phyloP scores from a whole-genome alignment of 2,113 vertebrate genomes.

The Dicaeum eximium region DNA sequence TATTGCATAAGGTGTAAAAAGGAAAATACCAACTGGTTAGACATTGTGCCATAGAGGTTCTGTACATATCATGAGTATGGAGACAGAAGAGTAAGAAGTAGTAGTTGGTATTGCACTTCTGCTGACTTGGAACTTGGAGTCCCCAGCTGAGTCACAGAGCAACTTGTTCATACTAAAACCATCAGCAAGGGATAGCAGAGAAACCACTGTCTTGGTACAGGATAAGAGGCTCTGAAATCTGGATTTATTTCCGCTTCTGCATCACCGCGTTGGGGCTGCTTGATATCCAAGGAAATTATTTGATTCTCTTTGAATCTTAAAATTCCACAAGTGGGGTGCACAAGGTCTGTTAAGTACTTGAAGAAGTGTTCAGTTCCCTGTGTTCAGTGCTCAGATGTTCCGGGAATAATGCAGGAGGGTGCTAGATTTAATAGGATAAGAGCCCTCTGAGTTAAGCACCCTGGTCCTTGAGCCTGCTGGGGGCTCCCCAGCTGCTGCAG shows the following conservation, averaged over 20 bases:
- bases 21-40: background rate
- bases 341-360: background rate
- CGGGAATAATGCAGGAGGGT: background rate
- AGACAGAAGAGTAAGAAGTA: background rate
- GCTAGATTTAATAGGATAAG: background rate
- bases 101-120: background rate
- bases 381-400: background rate
- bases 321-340: background rate
- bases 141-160: background rate
- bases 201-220: background rate
- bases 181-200: background rate
- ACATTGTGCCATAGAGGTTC: background rate
- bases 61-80: background rate
- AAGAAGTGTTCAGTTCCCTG: background rate
- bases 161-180: background rate
- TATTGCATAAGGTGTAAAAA: background rate
- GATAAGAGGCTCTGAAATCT: background rate
- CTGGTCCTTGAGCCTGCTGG: fast-evolving
- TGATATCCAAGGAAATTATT: background rate
- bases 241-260: background rate
- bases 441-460: background rate
- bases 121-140: background rate
- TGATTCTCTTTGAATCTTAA: background rate
- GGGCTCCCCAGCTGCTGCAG: background rate
- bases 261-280: background rate